phyloP scores from a whole-genome alignment of 2,113 vertebrate species.

The Phocoena phocoena region DNA sequence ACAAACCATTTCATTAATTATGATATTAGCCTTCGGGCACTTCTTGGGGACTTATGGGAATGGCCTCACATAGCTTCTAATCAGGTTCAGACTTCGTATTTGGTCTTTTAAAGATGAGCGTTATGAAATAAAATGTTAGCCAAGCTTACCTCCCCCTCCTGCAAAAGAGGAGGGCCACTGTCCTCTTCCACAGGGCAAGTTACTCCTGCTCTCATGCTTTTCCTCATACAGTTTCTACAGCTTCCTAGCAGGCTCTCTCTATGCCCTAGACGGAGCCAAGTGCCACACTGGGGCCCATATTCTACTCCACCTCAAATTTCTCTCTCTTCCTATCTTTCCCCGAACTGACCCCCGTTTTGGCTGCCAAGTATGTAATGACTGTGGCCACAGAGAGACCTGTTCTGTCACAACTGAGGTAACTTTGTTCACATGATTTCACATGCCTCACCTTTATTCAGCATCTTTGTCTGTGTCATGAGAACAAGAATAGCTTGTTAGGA shows the following conservation, averaged over 20 bases:
- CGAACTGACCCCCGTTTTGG: too few relatives aligned
- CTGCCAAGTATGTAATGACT: background rate
- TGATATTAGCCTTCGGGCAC: background rate
- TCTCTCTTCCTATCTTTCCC: background rate
- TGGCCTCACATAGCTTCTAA: background rate
- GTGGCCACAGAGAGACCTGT: background rate
- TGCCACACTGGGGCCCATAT: fast-evolving
- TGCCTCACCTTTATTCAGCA: background rate
- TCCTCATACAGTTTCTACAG: fast-evolving
- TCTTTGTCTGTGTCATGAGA: background rate
- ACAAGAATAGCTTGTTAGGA: background rate
- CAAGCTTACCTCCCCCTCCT: background rate
- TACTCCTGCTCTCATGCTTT: background rate
- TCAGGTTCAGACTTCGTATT: background rate
- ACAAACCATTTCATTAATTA: background rate
- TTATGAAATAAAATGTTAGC: background rate
- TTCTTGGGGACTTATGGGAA: background rate
- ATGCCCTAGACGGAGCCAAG: background rate
- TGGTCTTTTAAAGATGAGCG: background rate
- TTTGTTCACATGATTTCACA: too few relatives aligned
- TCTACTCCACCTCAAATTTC: background rate
- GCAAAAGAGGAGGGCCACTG: background rate
- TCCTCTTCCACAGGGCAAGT: too few relatives aligned
- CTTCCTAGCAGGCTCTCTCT: background rate
- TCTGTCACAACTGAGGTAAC: too few relatives aligned